Base-by-base conservation (phyloP, 2,113 vertebrate species). In the Dromaius novaehollandiae region DNA sequence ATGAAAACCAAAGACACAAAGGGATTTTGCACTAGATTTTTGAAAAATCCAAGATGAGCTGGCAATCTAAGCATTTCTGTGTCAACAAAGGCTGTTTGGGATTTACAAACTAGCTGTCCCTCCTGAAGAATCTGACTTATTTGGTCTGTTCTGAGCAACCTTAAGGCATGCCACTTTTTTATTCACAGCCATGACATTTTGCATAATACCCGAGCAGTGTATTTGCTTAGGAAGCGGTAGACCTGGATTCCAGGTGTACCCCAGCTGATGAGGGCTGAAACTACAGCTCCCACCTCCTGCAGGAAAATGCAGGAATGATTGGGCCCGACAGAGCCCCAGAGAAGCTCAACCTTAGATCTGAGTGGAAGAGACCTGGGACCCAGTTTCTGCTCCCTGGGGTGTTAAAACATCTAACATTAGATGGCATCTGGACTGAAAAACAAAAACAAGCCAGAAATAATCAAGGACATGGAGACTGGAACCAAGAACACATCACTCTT, bases 1-100 rank as follows among this genome's bases (percentile, higher is more conserved):
- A 97, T 86, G 96, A 93, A 96, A 97, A 96, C 92, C 46, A 69
- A 90, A 96, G 86, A 71, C 95, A 96, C 95, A 96, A 93, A 94
- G 86, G 92, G 92, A 96, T 96, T 94, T 95, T 84, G 80, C 93
- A 93, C 88, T 94, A 93, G 93, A 95, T 96, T 96, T 96, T 92
- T 64, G 68, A 83, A 86, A 96, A 96, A 96, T 94, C 96, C 96
- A 90, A 95, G 88, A 88, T 95, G 93, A 96, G 95, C 93, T 95
- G 95, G 94, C 96, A 96, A 81, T 88, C 93, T 96, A 96, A 96
- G 90, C 93, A 95, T 96, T 94, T 68, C 95, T 92, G 92, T 91
- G 90, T 96, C 95, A 95, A 90, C 90, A 96, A 94, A 96, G 88
- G 68, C 90, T 96, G 92, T 81, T 81, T 74, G 85, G 95, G 90